phyloP scores from a whole-genome alignment of 2,888 invertebrate genomes.

The Leucozona laternaria region DNA sequence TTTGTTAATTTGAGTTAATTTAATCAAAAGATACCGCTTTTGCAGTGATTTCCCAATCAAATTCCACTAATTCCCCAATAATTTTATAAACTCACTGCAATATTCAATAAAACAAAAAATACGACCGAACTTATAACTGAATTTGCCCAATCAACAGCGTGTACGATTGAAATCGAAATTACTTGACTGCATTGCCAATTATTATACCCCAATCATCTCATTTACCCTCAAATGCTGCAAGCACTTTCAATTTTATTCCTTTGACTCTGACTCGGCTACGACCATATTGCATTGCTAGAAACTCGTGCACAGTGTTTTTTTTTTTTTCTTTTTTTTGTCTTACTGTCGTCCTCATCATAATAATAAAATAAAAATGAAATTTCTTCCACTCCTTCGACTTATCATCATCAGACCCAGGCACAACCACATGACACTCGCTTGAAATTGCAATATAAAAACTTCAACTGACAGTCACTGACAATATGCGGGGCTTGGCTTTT shows the following conservation, averaged over 20 bases:
- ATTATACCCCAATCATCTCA: slow-evolving; percentile 28
- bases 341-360: slow-evolving; percentile 32
- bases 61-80: slow-evolving; percentile 47
- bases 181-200: slow-evolving; percentile 55
- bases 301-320: slow-evolving; percentile 1
- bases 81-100: slow-evolving; percentile 46
- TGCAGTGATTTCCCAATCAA: slow-evolving; percentile 38
- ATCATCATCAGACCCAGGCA: slow-evolving; percentile 31
- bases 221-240: slow-evolving; percentile 1
- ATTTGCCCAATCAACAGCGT: slow-evolving; percentile 57
- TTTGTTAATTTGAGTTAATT: neutral
- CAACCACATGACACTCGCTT: slow-evolving; percentile 13
- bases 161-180: slow-evolving; percentile 43
- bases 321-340: neutral
- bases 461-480: slow-evolving; percentile 49
- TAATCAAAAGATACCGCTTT: slow-evolving; percentile 47
- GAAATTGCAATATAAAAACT: slow-evolving; percentile 5
- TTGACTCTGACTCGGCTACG: neutral
- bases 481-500: slow-evolving; percentile 50
- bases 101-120: slow-evolving; percentile 35
- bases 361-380: slow-evolving; percentile 1
- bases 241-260: slow-evolving; percentile 49
- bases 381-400: slow-evolving; percentile 50
- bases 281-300: neutral
- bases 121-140: slow-evolving; percentile 37